Evolutionary conservation across 2,888 invertebrate genomes (phyloP).

Genomic region (Sarcophaga rosellei): DNA sequence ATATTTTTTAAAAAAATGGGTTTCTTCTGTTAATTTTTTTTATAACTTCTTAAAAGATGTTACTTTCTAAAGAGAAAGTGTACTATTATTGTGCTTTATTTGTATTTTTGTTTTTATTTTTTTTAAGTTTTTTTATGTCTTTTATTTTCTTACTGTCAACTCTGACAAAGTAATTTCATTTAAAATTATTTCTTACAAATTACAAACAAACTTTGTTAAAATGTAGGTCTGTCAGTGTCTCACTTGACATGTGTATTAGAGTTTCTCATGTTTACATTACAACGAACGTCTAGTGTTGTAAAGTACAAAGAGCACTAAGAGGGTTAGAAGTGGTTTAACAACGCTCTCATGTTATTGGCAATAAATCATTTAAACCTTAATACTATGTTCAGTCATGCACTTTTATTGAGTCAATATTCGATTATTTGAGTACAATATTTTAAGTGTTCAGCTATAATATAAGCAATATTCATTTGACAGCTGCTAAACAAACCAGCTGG

Average conservation of each 20-base stretch:
- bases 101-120: constrained; percentile 7
- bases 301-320: too few species aligned
- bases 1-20: constrained; percentile 1
- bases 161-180: constrained; percentile 31
- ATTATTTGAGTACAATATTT: too few species aligned
- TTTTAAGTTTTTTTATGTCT: constrained; percentile 12
- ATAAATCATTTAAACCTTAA: too few species aligned
- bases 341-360: too few species aligned
- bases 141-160: constrained; percentile 24
- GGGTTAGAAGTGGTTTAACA: too few species aligned
- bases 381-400: too few species aligned
- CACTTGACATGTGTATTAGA: neutral
- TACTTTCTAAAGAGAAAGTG: constrained; percentile 67
- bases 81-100: constrained; percentile 1
- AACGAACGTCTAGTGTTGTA: too few species aligned
- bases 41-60: constrained; percentile 43
- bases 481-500: too few species aligned
- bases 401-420: too few species aligned
- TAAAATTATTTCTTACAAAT: constrained; percentile 28
- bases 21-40: constrained; percentile 17
- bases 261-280: neutral
- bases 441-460: too few species aligned
- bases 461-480: too few species aligned
- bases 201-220: constrained; percentile 6
- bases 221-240: neutral